Percentiles rank a stretch among this genome's conserved stretches.
These are phyloP conservation scores for Budorcas taxicolor DNA, from an alignment of 2,113 vertebrate species.

Conservation along the genomic window DNA sequence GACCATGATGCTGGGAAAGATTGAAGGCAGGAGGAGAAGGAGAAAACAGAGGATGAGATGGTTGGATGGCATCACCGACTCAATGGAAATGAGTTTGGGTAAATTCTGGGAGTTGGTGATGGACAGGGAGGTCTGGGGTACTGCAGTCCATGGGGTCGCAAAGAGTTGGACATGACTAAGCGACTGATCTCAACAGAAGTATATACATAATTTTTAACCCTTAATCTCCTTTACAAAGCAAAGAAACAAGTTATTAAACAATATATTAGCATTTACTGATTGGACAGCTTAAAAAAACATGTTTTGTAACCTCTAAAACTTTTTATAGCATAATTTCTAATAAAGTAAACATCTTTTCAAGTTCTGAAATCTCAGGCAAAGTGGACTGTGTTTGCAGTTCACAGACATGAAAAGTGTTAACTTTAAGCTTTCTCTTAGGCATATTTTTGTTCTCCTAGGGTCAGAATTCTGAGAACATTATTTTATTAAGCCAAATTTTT, in stretches of 20 bases:
- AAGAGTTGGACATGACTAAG: background rate
- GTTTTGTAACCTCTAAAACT: background rate
- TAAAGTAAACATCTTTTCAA: background rate
- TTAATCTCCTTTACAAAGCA: background rate
- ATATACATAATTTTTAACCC: background rate
- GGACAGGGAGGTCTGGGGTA: rapidly evolving
- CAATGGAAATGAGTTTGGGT: background rate
- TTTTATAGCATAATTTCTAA: background rate
- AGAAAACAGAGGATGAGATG: background rate
- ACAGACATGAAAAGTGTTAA: background rate
- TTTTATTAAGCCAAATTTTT: background rate
- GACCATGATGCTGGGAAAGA: background rate
- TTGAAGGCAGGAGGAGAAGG: background rate
- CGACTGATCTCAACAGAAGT: background rate
- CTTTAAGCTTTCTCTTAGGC: background rate
- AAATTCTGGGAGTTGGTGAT: background rate
- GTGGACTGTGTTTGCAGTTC: background rate
- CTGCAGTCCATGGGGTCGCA: rapidly evolving
- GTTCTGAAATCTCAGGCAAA: background rate
- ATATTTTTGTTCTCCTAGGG: background rate
- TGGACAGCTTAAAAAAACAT: background rate
- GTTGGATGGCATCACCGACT: background rate
- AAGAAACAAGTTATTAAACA: background rate
- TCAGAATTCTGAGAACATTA: background rate
- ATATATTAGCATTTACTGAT: background rate